phyloP scores from a whole-genome alignment of 2,888 invertebrate genomes.

The Cataglyphis cursor region DNA sequence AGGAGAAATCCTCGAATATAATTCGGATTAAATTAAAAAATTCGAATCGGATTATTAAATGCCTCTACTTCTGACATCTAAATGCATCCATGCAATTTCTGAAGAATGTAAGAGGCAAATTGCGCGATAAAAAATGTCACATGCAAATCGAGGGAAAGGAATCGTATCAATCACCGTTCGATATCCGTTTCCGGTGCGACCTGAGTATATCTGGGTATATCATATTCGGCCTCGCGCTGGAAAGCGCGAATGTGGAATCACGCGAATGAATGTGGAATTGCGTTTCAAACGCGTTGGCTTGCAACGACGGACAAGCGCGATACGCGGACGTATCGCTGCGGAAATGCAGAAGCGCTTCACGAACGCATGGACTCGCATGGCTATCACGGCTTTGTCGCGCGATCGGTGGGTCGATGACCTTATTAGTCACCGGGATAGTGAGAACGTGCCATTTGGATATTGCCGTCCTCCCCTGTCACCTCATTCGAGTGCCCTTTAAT shows the following conservation, averaged over 20 bases:
- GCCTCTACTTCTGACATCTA: not conserved
- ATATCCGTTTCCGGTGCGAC: slow-evolving; percentile 18
- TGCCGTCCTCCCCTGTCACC: slow-evolving; percentile 1
- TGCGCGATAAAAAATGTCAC: not conserved
- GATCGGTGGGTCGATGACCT: slow-evolving; percentile 43
- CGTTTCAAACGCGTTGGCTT: slow-evolving; percentile 16
- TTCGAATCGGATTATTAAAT: not conserved
- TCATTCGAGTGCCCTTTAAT: slow-evolving; percentile 17
- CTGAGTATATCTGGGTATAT: not conserved
- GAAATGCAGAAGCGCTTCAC: not conserved
- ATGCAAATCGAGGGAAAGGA: not conserved
- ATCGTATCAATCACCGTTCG: slow-evolving; percentile 16
- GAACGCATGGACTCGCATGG: slow-evolving; percentile 30
- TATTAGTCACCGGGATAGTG: slow-evolving; percentile 42
- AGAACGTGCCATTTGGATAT: slow-evolving; percentile 43
- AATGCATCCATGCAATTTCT: not conserved
- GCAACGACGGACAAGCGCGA: slow-evolving; percentile 12
- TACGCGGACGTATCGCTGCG: not conserved
- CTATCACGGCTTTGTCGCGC: slow-evolving; percentile 40
- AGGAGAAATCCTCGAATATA: not conserved
- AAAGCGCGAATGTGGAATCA: slow-evolving; percentile 22
- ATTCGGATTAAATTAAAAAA: not conserved
- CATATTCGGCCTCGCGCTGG: slow-evolving; percentile 22
- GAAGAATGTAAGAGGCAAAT: not conserved
- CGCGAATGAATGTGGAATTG: not conserved